Conservation (phyloP, 2,888 invertebrate genomes). For the Metacarcinus magister region DNA sequence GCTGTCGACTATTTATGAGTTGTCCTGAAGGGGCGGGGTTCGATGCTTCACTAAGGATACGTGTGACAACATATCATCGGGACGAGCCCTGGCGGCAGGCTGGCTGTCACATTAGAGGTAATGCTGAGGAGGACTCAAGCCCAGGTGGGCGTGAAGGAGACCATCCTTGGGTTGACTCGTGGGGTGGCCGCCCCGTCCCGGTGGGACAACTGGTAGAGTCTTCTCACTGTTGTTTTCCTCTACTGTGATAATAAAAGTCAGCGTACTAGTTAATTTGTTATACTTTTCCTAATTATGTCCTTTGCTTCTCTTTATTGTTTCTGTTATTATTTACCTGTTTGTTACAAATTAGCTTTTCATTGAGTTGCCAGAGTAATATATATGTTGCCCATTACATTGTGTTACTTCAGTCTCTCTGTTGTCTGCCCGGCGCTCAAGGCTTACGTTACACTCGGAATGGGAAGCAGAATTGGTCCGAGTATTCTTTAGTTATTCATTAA, state of each 20-base stretch:
- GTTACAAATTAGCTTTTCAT: conserved; percentile 62
- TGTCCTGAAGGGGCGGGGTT: conserved; percentile 33
- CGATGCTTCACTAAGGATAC: background rate
- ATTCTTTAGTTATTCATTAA: background rate
- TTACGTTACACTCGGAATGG: background rate
- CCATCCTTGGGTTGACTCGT: background rate
- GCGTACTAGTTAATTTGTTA: conserved; percentile 64
- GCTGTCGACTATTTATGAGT: conserved; percentile 36
- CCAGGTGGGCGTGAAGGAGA: background rate
- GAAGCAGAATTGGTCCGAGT: background rate
- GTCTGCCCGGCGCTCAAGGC: conserved; percentile 57
- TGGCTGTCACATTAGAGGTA: background rate
- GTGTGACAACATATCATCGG: background rate
- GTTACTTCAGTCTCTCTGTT: conserved; percentile 59
- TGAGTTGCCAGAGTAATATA: conserved; percentile 60
- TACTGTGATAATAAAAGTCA: conserved; percentile 71
- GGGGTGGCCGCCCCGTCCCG: conserved; percentile 27
- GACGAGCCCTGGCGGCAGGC: background rate
- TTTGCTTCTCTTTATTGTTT: conserved; percentile 62
- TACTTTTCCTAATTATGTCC: conserved; percentile 60
- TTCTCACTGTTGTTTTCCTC: conserved; percentile 69
- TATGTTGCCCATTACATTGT: conserved; percentile 51
- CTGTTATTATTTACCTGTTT: conserved; percentile 67
- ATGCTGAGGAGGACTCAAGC: background rate
- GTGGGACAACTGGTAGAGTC: conserved; percentile 47